These are phyloP conservation scores for Eulimnadia texana DNA, from an alignment of 1,140 invertebrate species.

Conservation along the genomic window DNA sequence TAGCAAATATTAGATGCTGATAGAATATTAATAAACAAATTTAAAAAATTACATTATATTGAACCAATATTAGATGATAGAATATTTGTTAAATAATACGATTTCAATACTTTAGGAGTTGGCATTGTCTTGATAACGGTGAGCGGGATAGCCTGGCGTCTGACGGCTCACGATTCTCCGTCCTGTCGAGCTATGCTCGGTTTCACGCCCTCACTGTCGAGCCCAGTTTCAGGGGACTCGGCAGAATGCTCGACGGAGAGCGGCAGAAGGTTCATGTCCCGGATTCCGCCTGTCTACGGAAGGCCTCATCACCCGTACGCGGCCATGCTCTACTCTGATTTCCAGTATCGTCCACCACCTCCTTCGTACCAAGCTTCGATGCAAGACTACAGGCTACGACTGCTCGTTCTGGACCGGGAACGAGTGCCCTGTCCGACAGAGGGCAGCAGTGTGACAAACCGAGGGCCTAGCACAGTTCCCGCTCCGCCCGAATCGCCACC, in stretches of 20 bases:
- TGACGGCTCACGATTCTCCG: constrained; percentile 53
- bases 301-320: constrained; percentile 74
- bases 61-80: too few species aligned
- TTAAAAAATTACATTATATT: too few species aligned
- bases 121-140: constrained; percentile 79
- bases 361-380: constrained; percentile 88
- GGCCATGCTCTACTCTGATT: constrained; percentile 89
- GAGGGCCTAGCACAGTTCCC: constrained; percentile 17
- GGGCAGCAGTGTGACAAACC: constrained; percentile 27
- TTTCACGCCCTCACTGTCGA: constrained; percentile 28
- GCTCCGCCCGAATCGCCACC: constrained; percentile 50
- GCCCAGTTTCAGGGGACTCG: constrained; percentile 30
- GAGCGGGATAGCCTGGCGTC: constrained; percentile 75
- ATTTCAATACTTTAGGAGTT: constrained; percentile 46
- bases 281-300: constrained; percentile 52
- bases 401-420: constrained; percentile 63
- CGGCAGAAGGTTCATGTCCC: constrained; percentile 44
- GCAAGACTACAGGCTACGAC: constrained; percentile 80
- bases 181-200: constrained; percentile 49
- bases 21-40: too few species aligned
- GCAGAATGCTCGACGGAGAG: constrained; percentile 33
- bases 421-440: constrained; percentile 22
- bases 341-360: constrained; percentile 80
- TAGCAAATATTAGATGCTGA: too few species aligned
- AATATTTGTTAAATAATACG: not conserved